Evolutionary conservation across 2,113 vertebrate species (phyloP).

Genomic region (Atractosteus spatula): DNA sequence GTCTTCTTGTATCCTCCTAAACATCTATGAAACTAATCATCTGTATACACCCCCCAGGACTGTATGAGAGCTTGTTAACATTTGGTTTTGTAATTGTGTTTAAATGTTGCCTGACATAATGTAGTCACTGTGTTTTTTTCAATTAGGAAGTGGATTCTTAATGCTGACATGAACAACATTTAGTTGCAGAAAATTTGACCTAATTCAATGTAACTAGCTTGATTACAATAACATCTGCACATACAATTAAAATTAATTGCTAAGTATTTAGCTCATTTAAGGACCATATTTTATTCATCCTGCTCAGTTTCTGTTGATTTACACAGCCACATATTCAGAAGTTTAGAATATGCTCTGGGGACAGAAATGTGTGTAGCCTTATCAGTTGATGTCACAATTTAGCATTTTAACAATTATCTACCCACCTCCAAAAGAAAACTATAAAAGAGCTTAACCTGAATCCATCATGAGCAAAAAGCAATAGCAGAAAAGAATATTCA

Average conservation of each 20-base stretch:
- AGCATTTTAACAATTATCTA: too few species aligned
- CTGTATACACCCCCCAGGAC: conserved; percentile 7
- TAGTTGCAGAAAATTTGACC: conserved; percentile 48
- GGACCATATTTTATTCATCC: conserved; percentile 46
- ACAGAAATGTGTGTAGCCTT: background rate
- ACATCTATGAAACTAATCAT: conserved; percentile 7
- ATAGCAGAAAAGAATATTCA: too few species aligned
- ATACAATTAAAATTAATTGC: conserved; percentile 63
- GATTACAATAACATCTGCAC: conserved; percentile 56
- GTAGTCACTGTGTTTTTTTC: conserved; percentile 19
- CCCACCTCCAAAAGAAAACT: too few species aligned
- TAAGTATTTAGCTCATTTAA: conserved; percentile 60
- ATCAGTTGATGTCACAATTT: too few species aligned
- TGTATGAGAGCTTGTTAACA: conserved; percentile 23
- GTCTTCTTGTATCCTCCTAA: conserved; percentile 30
- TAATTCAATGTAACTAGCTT: conserved; percentile 38
- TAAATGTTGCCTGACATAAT: conserved; percentile 41
- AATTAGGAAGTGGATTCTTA: conserved; percentile 32
- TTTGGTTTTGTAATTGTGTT: conserved; percentile 31
- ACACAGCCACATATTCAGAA: conserved; percentile 32
- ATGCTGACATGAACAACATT: conserved; percentile 29
- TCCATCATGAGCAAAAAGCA: too few species aligned
- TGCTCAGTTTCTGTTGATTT: conserved; percentile 54
- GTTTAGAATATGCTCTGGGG: too few species aligned
- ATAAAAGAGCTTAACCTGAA: too few species aligned